Evolutionary conservation across 2,888 invertebrate species (phyloP), one percentile per base, ranked within the genome.

Genomic region (Eutolmus rufibarbis): DNA sequence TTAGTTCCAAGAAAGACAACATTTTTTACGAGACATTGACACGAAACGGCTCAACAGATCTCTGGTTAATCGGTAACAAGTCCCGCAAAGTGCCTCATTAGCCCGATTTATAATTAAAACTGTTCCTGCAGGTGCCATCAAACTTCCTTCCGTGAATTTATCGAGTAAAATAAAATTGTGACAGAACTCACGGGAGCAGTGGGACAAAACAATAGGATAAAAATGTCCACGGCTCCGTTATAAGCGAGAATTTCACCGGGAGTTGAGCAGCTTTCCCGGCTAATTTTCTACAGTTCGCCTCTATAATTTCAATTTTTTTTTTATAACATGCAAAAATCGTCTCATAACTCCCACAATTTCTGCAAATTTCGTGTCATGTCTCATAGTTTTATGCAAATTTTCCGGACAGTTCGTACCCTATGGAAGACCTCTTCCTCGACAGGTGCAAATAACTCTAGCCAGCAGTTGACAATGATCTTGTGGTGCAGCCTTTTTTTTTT

Each of bases 141-240:
- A 66, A 23, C 66, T 66, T 66, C 66, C 66, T 66, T 23, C 66
- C 66, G 66, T 66, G 66, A 34, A 76, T 37, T 76, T 76, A 40
- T 28, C 34, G n/a, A 12, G 28, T 31, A 37, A 37, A 57, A 66
- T 66, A 66, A 28, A 66, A 66, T 12, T 23, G 19, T 28, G 23
- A n/a, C 31, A 34, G 40, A 76, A 34, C n/a, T 76, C 76, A 76
- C 34, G 76, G 12, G n/a, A 76, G 16, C 76, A 34, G 66, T 66
- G 76, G 40, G 76, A 76, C 76, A 78, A 43, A 82, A 82, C 82
- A 82, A 82, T 82, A 66, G 66, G 2, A 66, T 57, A n/a, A 12
- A 82, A 82, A n/a, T 57, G 66, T 82, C 57, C 82, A 82, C 66
- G 82, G 82, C 34, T 82, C 82, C 82, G 82, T 82, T 82, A 82